Percentiles rank a stretch among this genome's conserved stretches.
Conservation (phyloP, 2,113 vertebrate species). For the Sterrhoptilus dennistouni region DNA sequence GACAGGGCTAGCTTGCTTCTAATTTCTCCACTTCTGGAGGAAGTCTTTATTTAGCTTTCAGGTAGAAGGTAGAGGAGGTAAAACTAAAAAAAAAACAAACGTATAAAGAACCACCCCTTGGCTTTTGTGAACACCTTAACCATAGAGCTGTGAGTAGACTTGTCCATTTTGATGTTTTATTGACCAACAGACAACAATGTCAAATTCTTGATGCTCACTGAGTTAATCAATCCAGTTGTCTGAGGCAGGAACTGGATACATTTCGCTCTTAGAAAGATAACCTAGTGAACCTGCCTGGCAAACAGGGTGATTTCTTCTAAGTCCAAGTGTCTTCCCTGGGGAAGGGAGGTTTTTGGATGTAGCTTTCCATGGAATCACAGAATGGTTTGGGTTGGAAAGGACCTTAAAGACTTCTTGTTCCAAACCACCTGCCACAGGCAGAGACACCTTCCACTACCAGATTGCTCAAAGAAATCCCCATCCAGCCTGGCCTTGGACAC, state of each 20-base stretch:
- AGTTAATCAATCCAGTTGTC: background rate
- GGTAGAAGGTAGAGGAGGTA: background rate
- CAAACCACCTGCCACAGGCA: background rate
- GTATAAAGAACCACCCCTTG: background rate
- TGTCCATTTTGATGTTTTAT: background rate
- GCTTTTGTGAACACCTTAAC: background rate
- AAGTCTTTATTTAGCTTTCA: background rate
- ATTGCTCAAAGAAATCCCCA: background rate
- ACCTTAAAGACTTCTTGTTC: background rate
- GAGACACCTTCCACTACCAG: background rate
- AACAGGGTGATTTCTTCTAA: background rate
- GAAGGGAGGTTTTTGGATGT: accelerated
- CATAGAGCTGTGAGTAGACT: background rate
- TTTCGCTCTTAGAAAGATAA: background rate
- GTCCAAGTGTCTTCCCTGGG: background rate
- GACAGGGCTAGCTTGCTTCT: background rate
- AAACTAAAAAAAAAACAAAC: background rate
- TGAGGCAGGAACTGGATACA: background rate
- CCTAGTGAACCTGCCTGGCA: background rate
- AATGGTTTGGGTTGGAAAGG: background rate
- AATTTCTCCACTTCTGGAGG: background rate
- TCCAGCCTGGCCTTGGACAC: background rate
- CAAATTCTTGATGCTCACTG: background rate
- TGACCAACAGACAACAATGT: background rate
- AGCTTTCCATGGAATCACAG: background rate